Evolutionary conservation across 2,888 invertebrate species (phyloP), one percentile per base, ranked within the genome.

Genomic region (Diploptera punctata): DNA sequence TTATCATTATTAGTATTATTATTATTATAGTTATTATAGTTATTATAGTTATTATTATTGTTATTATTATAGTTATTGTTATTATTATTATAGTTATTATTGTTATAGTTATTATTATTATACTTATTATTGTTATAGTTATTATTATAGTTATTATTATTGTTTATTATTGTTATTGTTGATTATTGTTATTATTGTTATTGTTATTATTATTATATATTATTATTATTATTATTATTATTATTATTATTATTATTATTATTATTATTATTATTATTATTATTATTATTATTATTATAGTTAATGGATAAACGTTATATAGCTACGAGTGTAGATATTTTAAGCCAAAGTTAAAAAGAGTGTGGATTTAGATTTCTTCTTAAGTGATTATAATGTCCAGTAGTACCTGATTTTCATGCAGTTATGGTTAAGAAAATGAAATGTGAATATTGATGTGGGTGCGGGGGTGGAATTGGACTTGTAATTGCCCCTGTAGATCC

Each of bases 401-500:
- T n/a, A n/a, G n/a, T n/a, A n/a, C n/a, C n/a, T n/a, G n/a, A n/a
- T n/a, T n/a, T n/a, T n/a, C n/a, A n/a, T n/a, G n/a, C n/a, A n/a
- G n/a, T n/a, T n/a, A n/a, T n/a, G n/a, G n/a, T n/a, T n/a, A n/a
- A n/a, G n/a, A n/a, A n/a, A n/a, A n/a, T 7, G 33, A 33, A 33
- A 33, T 57, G 57, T 29, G 57, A 26, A 24, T 52, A 24, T 24
- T 52, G 1, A 19, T 5, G 52, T 24, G 24, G 24, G 19, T 52
- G 19, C 29, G 29, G 24, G 57, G 24, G 57, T 29, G 24, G 57
- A 57, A 26, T 57, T 29, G 24, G 57, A 57, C 57, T 57, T 29
- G 24, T 57, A 57, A 57, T 57, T 57, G 57, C 57, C 57, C 31
- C 57, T 57, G 57, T 57, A 57, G 57, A 29, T 13, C 26, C n/a